Evolutionary conservation across 2,113 vertebrate species (phyloP).

Genomic region (Beaufortia kweichowensis): DNA sequence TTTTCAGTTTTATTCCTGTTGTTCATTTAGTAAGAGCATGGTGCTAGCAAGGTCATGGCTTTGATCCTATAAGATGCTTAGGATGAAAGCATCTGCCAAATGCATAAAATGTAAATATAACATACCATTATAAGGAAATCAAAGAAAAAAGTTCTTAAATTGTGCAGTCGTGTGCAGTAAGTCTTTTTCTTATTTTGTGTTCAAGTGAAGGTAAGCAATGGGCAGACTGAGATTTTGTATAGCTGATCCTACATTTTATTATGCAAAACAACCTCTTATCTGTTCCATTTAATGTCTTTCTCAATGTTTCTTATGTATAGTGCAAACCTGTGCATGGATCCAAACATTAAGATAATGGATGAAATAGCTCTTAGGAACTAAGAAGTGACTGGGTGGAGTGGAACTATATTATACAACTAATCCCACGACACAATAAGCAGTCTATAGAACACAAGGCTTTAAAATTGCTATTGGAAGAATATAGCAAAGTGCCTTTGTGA

Average conservation of each 20-base stretch:
- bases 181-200: too few relatives aligned
- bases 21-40: too few relatives aligned
- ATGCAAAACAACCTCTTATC: neutral
- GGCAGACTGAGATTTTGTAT: neutral
- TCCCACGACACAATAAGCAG: neutral
- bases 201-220: too few relatives aligned
- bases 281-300: neutral
- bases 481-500: neutral
- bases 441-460: neutral
- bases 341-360: neutral
- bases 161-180: too few relatives aligned
- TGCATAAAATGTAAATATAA: too few relatives aligned
- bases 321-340: neutral
- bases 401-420: neutral
- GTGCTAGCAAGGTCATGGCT: too few relatives aligned
- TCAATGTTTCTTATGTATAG: neutral
- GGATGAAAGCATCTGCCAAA: too few relatives aligned
- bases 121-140: too few relatives aligned
- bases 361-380: neutral
- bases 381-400: neutral
- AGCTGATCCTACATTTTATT: neutral
- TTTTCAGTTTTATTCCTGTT: too few relatives aligned
- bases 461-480: conserved; percentile 13
- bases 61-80: too few relatives aligned
- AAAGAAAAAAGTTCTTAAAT: too few relatives aligned